Evolutionary conservation across 2,797 vertebrate genomes (phyloP).

Genomic region (Ataeniobius toweri): DNA sequence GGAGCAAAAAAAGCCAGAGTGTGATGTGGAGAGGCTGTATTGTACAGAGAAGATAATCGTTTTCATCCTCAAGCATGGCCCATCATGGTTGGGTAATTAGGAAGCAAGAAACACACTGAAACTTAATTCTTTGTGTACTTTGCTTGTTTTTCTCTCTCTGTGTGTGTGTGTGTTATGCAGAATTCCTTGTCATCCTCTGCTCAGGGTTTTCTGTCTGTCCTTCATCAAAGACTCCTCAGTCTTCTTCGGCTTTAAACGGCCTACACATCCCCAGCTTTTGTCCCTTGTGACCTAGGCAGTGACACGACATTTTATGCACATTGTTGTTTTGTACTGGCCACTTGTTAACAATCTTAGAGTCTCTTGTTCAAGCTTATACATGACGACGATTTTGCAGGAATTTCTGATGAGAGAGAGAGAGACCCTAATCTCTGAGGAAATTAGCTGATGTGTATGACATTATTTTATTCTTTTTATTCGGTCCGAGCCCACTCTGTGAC

Average conservation of each 20-base stretch:
- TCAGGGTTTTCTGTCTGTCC: slow-evolving; percentile 43
- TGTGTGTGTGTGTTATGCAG: slow-evolving; percentile 32
- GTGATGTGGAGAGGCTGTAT: slow-evolving; percentile 53
- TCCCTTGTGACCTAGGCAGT: slow-evolving; percentile 53
- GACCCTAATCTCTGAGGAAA: slow-evolving; percentile 11
- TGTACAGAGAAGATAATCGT: slow-evolving; percentile 60
- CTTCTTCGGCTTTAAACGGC: slow-evolving; percentile 62
- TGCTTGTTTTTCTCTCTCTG: background rate
- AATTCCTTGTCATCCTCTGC: slow-evolving; percentile 48
- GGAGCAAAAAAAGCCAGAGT: slow-evolving; percentile 22
- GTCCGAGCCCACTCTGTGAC: background rate
- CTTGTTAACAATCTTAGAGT: slow-evolving; percentile 52
- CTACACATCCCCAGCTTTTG: slow-evolving; percentile 54
- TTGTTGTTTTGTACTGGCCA: slow-evolving; percentile 51
- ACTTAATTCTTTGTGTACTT: slow-evolving; percentile 61
- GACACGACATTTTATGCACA: slow-evolving; percentile 65
- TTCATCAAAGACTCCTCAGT: slow-evolving; percentile 69
- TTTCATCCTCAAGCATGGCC: slow-evolving; percentile 63
- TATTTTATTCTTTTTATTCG: slow-evolving; percentile 5
- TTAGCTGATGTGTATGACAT: slow-evolving; percentile 16
- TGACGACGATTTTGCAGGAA: slow-evolving; percentile 18
- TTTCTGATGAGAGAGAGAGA: slow-evolving; percentile 26
- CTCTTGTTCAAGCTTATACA: slow-evolving; percentile 50
- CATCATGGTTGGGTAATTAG: slow-evolving; percentile 61
- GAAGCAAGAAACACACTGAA: slow-evolving; percentile 64